Base-by-base conservation (phyloP, 1,140 invertebrate genomes). In the Arion vulgaris region DNA sequence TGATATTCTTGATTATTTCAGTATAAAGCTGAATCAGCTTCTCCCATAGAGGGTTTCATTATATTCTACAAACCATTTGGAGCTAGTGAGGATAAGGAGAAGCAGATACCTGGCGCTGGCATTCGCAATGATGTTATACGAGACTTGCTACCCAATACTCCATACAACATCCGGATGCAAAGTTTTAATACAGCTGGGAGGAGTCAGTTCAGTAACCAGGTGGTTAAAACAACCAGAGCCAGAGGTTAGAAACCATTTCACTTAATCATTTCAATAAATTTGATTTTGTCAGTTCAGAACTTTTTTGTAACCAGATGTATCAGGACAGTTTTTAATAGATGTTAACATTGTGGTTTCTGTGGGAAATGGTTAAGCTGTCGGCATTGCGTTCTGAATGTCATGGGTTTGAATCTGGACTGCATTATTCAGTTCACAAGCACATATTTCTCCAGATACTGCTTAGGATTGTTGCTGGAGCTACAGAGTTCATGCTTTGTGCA, bases 101-200 rank as follows among this genome's bases (percentile, higher is more conserved):
- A 97, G 90, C 95, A 95, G 0, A 94, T 96, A 0, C 95, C 96
- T 72, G 95, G 95, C 1, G 94, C 94, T 53, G 92, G 94, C 45
- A 93, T 95, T 0, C 94, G 94, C 0, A 93, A 94, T 7, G 95
- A 95, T 87, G 94, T 95, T 15, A 94, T 99, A 38, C 94, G 94
- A 0, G 95, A 97, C 91, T 93, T 99, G 0, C 93, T 94, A 57
- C 94, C 96, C 0, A 96, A 96, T 81, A 97, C 95, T 0, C 94
- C 94, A 0, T 99, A 99, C 91, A 97, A 97, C 86, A 95, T 98
- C 86, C 98, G 97, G 92, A 93, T 98, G 87, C 96, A 97, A 89
- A 95, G 96, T n/a, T 99, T 98, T 87, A 98, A 97, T 66, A 94
- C 95, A 0, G 95, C 95, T 41, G 96, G 96, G 9, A 95, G 96